phyloP scores from a whole-genome alignment of 1,140 invertebrate genomes.

The Ylistrum balloti region DNA sequence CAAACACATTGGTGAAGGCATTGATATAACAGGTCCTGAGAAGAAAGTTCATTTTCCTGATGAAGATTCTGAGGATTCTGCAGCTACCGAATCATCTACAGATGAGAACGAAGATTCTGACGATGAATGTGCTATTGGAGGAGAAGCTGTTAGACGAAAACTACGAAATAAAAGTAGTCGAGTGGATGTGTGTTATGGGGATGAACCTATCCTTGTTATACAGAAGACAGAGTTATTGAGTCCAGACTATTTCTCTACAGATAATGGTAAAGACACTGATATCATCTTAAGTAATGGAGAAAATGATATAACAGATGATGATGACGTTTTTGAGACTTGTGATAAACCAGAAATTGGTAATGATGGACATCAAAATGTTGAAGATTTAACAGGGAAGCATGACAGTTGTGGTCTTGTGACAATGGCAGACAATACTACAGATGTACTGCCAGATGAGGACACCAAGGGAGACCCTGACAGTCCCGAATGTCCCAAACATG shows the following conservation, averaged over 20 bases:
- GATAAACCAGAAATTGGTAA: background rate
- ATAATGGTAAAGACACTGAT: background rate
- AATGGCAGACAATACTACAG: background rate
- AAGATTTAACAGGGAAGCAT: background rate
- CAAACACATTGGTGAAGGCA: background rate
- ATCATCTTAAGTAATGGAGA: conserved; percentile 28
- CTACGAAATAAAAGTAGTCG: background rate
- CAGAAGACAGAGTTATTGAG: background rate
- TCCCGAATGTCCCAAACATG: too few species aligned
- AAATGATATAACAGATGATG: conserved; percentile 41
- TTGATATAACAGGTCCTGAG: background rate
- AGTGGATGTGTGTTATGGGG: background rate
- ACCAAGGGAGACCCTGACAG: background rate
- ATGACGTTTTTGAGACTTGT: conserved; percentile 30
- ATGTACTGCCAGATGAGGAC: too few species aligned
- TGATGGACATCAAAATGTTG: background rate
- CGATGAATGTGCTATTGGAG: background rate
- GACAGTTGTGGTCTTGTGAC: background rate
- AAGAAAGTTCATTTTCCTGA: conserved; percentile 59
- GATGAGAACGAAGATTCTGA: background rate
- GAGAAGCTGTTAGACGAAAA: conserved; percentile 12
- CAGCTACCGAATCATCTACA: background rate
- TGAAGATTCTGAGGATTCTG: conserved; percentile 2
- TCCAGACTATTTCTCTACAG: background rate
- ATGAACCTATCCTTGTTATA: background rate